Conservation (phyloP, 1,140 invertebrate genomes). For the Ceratosolen fusciceps region DNA sequence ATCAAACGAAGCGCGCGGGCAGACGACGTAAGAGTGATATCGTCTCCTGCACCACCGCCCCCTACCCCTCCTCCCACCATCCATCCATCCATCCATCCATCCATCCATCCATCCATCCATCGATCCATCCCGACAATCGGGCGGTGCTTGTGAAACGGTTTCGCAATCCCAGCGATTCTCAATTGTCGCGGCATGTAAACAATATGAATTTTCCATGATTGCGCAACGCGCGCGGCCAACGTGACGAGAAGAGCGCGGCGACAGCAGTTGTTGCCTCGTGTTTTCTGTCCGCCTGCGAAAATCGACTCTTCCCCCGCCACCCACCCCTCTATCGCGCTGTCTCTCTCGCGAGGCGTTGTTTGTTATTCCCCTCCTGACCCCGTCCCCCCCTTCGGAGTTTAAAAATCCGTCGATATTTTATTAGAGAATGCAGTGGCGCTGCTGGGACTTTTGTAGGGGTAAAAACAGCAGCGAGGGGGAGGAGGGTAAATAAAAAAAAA, state of each 20-base stretch:
- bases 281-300: neutral
- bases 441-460: neutral
- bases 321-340: too few relatives aligned
- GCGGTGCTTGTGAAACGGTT: neutral
- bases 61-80: too few relatives aligned
- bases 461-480: slow-evolving; percentile 14
- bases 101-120: too few relatives aligned
- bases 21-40: too few relatives aligned
- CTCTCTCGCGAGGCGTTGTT: too few relatives aligned
- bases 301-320: too few relatives aligned
- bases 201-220: slow-evolving; percentile 6
- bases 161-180: neutral
- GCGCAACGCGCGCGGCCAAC: neutral
- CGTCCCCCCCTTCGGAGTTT: too few relatives aligned
- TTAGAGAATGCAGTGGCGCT: neutral
- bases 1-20: too few relatives aligned
- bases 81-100: too few relatives aligned
- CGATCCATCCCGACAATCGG: neutral
- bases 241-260: neutral
- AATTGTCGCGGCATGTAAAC: neutral
- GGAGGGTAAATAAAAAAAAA: slow-evolving; percentile 18
- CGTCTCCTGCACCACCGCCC: too few relatives aligned
- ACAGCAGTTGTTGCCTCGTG: too few relatives aligned
- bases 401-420: neutral
- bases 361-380: too few relatives aligned